These are phyloP conservation scores for Picathartes gymnocephalus DNA, from an alignment of 2,113 vertebrate genomes.

Conservation along the genomic window DNA sequence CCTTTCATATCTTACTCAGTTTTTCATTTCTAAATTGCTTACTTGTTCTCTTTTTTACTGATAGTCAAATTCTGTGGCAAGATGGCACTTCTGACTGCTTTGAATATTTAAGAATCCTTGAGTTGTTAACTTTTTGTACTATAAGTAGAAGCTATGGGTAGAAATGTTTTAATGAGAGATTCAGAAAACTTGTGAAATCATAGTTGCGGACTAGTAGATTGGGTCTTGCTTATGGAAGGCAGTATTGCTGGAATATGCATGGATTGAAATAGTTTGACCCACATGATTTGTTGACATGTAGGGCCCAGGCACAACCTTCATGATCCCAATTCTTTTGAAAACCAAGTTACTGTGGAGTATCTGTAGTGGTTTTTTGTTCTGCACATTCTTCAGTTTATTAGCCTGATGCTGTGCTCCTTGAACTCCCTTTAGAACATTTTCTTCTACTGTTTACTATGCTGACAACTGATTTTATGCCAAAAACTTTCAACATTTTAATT, in stretches of 20 bases:
- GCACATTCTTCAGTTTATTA: not conserved
- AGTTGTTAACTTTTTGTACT: not conserved
- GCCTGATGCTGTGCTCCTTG: not conserved
- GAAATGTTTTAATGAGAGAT: not conserved
- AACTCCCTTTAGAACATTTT: not conserved
- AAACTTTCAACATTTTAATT: not conserved
- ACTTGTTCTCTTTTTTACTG: not conserved
- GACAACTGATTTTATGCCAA: not conserved
- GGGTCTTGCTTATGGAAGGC: not conserved
- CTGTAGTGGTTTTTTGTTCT: not conserved
- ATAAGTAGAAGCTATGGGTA: not conserved
- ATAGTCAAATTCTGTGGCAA: not conserved
- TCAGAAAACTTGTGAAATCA: not conserved
- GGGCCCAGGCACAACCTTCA: not conserved
- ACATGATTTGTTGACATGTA: not conserved
- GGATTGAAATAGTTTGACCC: not conserved
- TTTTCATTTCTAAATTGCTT: not conserved
- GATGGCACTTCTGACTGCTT: not conserved
- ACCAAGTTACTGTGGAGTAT: not conserved
- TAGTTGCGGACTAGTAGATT: not conserved
- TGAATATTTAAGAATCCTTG: not conserved
- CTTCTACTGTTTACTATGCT: not conserved
- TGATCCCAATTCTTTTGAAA: not conserved
- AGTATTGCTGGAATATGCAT: not conserved
- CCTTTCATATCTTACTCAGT: not conserved